Conservation (phyloP, 2,113 vertebrate genomes). For the Gnathonemus longibarbis region DNA sequence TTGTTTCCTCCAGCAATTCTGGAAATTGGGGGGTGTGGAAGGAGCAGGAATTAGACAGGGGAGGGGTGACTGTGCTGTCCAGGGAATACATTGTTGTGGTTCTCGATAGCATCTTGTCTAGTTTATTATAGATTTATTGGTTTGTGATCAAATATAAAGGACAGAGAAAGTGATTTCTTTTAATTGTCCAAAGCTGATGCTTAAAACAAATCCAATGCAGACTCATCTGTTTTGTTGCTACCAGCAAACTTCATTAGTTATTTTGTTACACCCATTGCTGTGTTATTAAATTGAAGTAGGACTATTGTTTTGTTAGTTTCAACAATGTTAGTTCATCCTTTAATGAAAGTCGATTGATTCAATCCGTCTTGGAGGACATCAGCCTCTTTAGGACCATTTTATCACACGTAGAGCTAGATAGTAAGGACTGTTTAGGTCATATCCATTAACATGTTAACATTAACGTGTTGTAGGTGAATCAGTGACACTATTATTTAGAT, state of each 20-base stretch:
- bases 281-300: background rate
- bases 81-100: background rate
- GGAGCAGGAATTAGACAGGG: background rate
- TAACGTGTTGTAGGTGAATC: background rate
- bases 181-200: background rate
- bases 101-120: background rate
- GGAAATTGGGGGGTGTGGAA: background rate
- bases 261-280: background rate
- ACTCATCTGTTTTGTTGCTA: background rate
- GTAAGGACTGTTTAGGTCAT: background rate
- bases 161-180: background rate
- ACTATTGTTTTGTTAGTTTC: background rate
- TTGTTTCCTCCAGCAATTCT: background rate
- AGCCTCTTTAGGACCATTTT: background rate
- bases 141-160: background rate
- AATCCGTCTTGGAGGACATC: background rate
- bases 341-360: background rate
- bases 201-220: background rate
- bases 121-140: background rate
- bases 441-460: background rate
- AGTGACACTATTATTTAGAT: background rate
- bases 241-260: background rate
- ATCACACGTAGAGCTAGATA: background rate
- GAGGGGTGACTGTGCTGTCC: background rate
- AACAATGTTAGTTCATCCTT: background rate